These are phyloP conservation scores for Rhagoletis zephyria DNA, from an alignment of 1,140 invertebrate genomes.

Conservation along the genomic window DNA sequence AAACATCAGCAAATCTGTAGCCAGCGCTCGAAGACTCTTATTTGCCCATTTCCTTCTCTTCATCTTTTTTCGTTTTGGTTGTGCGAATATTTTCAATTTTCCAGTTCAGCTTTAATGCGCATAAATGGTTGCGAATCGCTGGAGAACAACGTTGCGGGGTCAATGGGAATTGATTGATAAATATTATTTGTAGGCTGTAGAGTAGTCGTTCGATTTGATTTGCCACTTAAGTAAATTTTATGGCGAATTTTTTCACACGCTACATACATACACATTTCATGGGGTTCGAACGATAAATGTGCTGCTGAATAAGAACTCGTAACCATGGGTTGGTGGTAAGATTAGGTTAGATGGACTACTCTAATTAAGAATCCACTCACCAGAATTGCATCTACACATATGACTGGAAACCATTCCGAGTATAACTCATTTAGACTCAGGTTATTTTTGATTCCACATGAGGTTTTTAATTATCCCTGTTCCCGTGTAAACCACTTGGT, in stretches of 20 bases:
- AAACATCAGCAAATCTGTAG: too few relatives aligned
- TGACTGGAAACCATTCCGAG: too few relatives aligned
- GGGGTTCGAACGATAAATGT: not conserved
- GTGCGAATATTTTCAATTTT: conserved; percentile 50
- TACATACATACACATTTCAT: not conserved
- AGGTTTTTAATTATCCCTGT: too few relatives aligned
- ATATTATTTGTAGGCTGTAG: not conserved
- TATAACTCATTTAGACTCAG: too few relatives aligned
- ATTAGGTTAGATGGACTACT: too few relatives aligned
- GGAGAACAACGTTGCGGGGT: not conserved
- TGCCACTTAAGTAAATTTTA: conserved; percentile 42
- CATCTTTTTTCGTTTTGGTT: not conserved
- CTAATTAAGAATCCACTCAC: too few relatives aligned
- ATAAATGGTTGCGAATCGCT: conserved; percentile 39
- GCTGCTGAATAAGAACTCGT: too few relatives aligned
- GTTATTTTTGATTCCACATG: too few relatives aligned
- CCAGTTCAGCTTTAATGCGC: conserved; percentile 32
- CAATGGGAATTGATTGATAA: conserved; percentile 39
- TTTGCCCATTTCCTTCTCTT: not conserved
- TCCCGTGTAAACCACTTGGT: too few relatives aligned
- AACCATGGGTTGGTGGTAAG: too few relatives aligned
- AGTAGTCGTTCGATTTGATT: not conserved
- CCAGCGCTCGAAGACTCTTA: too few relatives aligned
- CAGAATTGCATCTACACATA: too few relatives aligned
- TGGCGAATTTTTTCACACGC: conserved; percentile 10